These are phyloP conservation scores for Clepsis dumicolana DNA, from an alignment of 2,888 invertebrate species.

Conservation along the genomic window DNA sequence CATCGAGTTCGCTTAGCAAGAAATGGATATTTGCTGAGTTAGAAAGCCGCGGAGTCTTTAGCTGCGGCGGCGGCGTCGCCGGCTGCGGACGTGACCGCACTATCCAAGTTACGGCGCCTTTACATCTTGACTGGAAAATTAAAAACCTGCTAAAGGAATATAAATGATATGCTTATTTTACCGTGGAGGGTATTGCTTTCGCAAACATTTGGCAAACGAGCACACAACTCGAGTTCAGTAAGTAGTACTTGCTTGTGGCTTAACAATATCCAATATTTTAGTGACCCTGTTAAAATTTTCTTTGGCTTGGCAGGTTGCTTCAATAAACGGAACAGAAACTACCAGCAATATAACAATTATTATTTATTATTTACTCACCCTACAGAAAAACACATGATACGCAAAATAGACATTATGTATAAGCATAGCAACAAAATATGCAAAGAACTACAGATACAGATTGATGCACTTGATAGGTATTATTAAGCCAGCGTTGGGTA, in stretches of 20 bases:
- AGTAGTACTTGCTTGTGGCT: neutral
- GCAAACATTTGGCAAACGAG: neutral
- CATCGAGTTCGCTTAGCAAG: slow-evolving; percentile 28
- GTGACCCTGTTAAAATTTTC: no score
- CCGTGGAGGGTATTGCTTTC: neutral
- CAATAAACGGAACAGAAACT: no score
- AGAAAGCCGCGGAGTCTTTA: slow-evolving; percentile 52
- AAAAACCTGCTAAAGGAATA: slow-evolving; percentile 34
- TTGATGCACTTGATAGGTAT: no score
- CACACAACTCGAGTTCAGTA: neutral
- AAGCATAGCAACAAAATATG: no score
- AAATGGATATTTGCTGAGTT: slow-evolving; percentile 64
- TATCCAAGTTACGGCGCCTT: slow-evolving; percentile 53
- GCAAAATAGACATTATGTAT: no score
- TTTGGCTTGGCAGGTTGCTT: no score
- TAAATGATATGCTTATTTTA: neutral
- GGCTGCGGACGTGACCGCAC: slow-evolving; percentile 58
- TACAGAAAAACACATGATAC: no score
- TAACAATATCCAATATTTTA: no score
- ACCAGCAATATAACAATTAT: no score
- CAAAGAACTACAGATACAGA: no score
- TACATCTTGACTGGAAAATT: slow-evolving; percentile 45
- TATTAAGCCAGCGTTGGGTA: no score
- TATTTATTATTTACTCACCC: no score
- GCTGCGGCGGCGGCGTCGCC: slow-evolving; percentile 47